Conservation (phyloP, 2,113 vertebrate species). For the Rhegmatorhina hoffmannsi region DNA sequence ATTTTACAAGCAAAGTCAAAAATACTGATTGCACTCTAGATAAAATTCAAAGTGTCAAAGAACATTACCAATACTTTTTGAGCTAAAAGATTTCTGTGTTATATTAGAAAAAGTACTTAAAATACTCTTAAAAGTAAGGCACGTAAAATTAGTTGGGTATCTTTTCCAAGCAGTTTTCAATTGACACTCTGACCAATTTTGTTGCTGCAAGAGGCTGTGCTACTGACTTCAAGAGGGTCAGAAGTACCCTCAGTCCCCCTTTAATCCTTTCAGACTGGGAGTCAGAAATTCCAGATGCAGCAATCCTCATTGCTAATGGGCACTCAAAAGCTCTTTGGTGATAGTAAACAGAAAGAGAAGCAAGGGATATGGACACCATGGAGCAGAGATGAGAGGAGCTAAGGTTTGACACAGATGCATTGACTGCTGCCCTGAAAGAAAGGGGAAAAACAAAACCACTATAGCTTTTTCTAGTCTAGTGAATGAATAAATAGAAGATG, state of each 20-base stretch:
- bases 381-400: not conserved
- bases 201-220: not conserved
- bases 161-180: not conserved
- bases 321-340: not conserved
- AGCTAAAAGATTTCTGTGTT: not conserved
- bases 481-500: slow-evolving; percentile 63
- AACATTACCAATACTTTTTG: not conserved
- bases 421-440: not conserved
- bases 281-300: not conserved
- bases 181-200: not conserved
- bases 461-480: not conserved
- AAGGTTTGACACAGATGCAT: not conserved
- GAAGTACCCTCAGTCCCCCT: not conserved
- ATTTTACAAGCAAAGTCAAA: not conserved
- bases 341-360: not conserved
- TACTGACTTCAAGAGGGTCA: not conserved
- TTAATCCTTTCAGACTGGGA: not conserved
- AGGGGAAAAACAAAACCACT: not conserved
- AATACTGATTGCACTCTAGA: not conserved
- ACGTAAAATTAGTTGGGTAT: not conserved
- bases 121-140: not conserved
- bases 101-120: not conserved
- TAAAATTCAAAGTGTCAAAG: not conserved
- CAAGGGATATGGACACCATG: not conserved
- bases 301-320: not conserved